Base-by-base conservation (phyloP, 2,888 invertebrate genomes). In the Diogma glabrata region DNA sequence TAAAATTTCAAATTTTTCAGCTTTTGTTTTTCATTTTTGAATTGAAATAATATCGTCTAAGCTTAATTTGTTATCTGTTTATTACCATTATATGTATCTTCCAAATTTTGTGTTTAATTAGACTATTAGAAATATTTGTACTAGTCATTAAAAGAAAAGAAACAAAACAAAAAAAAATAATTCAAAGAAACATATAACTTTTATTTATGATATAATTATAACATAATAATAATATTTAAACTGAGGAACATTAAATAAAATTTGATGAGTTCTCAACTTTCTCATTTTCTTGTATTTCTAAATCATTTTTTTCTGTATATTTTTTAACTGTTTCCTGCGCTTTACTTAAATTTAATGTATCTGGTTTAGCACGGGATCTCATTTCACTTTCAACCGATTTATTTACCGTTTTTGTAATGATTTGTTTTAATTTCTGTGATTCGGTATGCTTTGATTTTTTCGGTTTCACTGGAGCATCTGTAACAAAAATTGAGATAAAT, bases 341-440 rank as follows among this genome's bases (percentile, higher is more conserved):
- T 57, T 71, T 74, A 50, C 75, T 75, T 23, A 76, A 60, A 49
- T 67, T 71, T 23, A 72, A 67, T 48, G 63, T 67, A 1, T 67
- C 65, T 38, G 69, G 67, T n/a, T 62, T 60, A 0, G 79, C 78
- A 52, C 70, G 69, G 10, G 74, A 70, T 49, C 81, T 69, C 48
- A 82, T 68, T 62, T 81, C 80, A 22, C 72, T 69, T 64, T 82
- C 82, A 10, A 76, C 73, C 1, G 74, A 68, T 61, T 75, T 75
- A 59, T 82, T 82, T 0, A 82, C 75, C 3, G 73, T 75, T 63
- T 77, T 81, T 0, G 78, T 74, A 22, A 82, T 73, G 16, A 73
- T 72, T 55, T 76, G 74, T 57, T 81, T 81, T 28, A 82, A 66
- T 60, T 79, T 81, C 51, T 75, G 73, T 1, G 73, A 65, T 63